Percentiles rank a stretch among this genome's conserved stretches.
These are phyloP conservation scores for Poliocrania exsul DNA, from an alignment of 2,797 vertebrate genomes.

Conservation along the genomic window DNA sequence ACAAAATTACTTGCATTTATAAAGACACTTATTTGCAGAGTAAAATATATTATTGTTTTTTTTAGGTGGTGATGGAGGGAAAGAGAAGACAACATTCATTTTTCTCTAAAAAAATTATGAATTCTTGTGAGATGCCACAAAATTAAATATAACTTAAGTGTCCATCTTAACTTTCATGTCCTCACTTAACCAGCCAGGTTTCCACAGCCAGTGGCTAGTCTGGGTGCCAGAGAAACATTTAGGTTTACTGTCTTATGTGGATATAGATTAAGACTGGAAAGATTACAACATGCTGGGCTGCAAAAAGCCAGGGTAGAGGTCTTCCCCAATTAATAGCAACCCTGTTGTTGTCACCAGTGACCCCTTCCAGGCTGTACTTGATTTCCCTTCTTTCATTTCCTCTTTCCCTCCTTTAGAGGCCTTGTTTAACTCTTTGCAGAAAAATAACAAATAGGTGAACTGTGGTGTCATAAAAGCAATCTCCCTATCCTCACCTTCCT, in stretches of 20 bases:
- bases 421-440: constrained; percentile 1
- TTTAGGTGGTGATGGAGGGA: neutral
- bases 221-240: neutral
- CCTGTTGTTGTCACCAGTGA: neutral
- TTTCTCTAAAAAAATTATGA: neutral
- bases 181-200: neutral
- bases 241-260: neutral
- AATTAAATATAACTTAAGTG: neutral
- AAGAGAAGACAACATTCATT: neutral
- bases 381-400: neutral
- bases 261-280: neutral
- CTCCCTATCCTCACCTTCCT: neutral
- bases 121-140: neutral
- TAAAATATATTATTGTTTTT: neutral
- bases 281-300: neutral
- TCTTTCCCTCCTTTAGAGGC: neutral
- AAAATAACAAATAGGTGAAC: neutral
- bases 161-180: neutral
- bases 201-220: neutral
- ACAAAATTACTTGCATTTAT: neutral
- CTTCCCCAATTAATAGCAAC: neutral
- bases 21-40: neutral
- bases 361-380: neutral
- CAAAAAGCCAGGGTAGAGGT: neutral
- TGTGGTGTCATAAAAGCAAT: neutral